Evolutionary conservation across 2,888 invertebrate species (phyloP), one percentile per base, ranked within the genome.

Genomic region (Apotomis capreana): DNA sequence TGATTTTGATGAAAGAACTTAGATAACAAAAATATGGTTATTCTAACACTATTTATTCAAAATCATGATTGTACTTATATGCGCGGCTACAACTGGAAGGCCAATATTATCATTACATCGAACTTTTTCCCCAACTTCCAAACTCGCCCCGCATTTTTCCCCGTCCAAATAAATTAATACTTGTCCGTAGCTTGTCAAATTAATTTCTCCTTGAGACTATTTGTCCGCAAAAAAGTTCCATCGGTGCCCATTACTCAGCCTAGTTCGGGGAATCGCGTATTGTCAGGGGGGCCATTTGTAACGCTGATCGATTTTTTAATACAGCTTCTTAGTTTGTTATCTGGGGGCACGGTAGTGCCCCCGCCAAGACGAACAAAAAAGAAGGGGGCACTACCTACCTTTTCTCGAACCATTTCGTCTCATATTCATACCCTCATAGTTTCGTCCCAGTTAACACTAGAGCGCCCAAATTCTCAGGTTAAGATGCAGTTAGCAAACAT

Each of bases 161-260:
- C 87, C 85, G 92, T 90, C 90, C 86, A 90, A 91, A 90, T 90
- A 92, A 93, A 93, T 92, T 87, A 92, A 91, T 91, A 90, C 88
- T 69, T 90, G 90, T 89, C 92, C 84, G 78, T 90, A 69, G 89
- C 90, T 91, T 91, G 92, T 92, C 93, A 93, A 93, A 93, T 93
- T 93, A 93, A 93, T 93, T 92, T 92, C 88, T 89, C 87, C 90
- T 89, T 87, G 89, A 91, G 91, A 91, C 92, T 88, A 93, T 92
- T 92, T 92, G 92, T 92, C 91, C 90, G 86, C 78, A 85, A 89
- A 92, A 92, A 93, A 93, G 89, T 84, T 88, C 84, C 81, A 84
- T 91, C 89, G 91, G 90, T 90, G 87, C 89, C 89, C 87, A 91
- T 91, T 89, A 89, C 87, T 89, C 81, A 80, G 75, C 59, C 59